These are phyloP conservation scores for Aphidoletes aphidimyza DNA, from an alignment of 2,888 invertebrate species.

Conservation along the genomic window DNA sequence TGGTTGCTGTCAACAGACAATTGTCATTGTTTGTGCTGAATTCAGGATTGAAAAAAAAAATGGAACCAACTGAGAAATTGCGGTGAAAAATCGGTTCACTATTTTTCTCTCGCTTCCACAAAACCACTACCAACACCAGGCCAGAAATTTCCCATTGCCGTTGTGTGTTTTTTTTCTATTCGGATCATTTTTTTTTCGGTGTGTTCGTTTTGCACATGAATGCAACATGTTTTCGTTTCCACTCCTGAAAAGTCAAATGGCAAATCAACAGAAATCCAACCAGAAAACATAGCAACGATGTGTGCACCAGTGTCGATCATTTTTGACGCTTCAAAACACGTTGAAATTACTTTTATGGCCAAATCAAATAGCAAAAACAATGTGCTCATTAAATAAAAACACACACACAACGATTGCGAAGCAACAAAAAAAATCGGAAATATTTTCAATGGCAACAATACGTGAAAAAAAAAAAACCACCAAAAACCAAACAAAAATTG, in stretches of 20 bases:
- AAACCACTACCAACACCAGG: constrained; percentile 31
- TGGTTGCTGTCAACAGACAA: constrained; percentile 6
- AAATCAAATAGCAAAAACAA: background rate
- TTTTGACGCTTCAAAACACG: background rate
- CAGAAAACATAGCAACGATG: background rate
- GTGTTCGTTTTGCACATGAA: background rate
- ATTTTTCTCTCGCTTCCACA: constrained; percentile 50
- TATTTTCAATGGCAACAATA: no score
- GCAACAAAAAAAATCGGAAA: no score
- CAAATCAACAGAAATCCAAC: background rate
- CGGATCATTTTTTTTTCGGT: no score
- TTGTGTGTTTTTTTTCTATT: background rate
- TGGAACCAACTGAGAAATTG: background rate
- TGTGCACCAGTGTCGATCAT: background rate
- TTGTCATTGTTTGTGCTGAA: constrained; percentile 52
- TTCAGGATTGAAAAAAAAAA: constrained; percentile 18
- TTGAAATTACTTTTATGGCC: background rate
- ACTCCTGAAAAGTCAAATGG: constrained; percentile 8
- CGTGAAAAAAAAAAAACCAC: no score
- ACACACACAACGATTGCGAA: no score
- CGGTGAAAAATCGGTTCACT: constrained; percentile 15
- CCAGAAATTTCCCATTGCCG: background rate
- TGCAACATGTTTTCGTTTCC: constrained; percentile 1
- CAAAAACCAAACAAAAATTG: background rate
- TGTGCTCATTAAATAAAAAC: no score